Percentiles rank a stretch among this genome's conserved stretches.
Evolutionary conservation across 2,888 invertebrate genomes (phyloP).

Genomic region (Rhyacophila evoluta): DNA sequence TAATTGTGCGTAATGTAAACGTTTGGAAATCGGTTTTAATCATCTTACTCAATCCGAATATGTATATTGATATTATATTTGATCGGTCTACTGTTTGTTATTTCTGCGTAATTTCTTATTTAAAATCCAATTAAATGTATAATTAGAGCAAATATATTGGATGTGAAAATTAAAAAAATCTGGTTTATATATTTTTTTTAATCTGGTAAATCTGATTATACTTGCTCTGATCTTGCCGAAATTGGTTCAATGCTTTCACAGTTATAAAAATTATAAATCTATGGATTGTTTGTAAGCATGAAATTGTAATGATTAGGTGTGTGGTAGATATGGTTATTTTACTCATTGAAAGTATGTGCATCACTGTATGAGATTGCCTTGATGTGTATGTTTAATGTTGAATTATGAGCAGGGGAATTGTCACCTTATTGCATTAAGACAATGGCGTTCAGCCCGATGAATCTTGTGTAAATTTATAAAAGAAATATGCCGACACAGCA

Average conservation of each 20-base stretch:
- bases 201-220: too few relatives aligned
- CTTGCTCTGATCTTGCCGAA: too few relatives aligned
- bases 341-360: constrained; percentile 1
- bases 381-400: constrained; percentile 18
- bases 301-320: not conserved
- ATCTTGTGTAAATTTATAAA: not conserved
- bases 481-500: too few relatives aligned
- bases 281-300: not conserved
- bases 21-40: too few relatives aligned
- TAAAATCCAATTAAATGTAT: too few relatives aligned
- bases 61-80: not conserved
- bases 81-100: too few relatives aligned
- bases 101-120: too few relatives aligned
- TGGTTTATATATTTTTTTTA: too few relatives aligned
- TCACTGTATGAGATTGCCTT: constrained; percentile 1
- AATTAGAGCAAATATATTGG: too few relatives aligned
- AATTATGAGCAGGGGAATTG: not conserved
- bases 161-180: too few relatives aligned
- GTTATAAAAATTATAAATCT: not conserved
- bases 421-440: not conserved
- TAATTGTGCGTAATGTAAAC: too few relatives aligned
- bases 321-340: constrained; percentile 12
- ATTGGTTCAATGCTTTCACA: not conserved
- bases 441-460: not conserved
- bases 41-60: too few relatives aligned